Percentiles rank a stretch among this genome's conserved stretches.
These are phyloP conservation scores for Diceros bicornis DNA, from an alignment of 2,797 vertebrate species.

Conservation along the genomic window DNA sequence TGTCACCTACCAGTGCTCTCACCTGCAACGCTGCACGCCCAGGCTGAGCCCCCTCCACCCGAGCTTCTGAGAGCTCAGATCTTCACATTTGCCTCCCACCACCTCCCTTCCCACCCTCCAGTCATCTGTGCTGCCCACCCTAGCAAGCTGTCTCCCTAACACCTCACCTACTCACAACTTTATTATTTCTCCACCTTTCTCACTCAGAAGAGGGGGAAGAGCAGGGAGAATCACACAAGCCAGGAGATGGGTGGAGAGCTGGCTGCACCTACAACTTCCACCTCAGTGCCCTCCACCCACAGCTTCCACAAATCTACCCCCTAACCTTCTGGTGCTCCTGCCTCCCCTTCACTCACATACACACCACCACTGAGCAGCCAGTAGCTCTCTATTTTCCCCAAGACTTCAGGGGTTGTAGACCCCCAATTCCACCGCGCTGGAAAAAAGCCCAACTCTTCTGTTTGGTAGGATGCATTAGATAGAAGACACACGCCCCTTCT, in stretches of 20 bases:
- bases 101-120: not conserved
- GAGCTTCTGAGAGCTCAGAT: not conserved
- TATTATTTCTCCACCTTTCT: slow-evolving; percentile 47
- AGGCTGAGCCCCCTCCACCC: not conserved
- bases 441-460: not conserved
- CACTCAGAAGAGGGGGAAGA: not conserved
- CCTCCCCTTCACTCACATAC: not conserved
- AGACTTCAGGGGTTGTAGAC: not conserved
- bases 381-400: not conserved
- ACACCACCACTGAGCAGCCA: not conserved
- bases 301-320: not conserved
- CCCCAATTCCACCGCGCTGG: not conserved
- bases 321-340: not conserved
- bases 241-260: not conserved
- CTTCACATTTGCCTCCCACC: not conserved
- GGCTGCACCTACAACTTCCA: not conserved
- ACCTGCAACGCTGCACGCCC: not conserved
- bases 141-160: slow-evolving; percentile 70
- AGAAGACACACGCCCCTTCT: not conserved
- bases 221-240: not conserved
- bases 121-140: slow-evolving; percentile 67
- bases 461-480: not conserved
- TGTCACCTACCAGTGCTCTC: not conserved
- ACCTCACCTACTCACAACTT: slow-evolving; percentile 61
- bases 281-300: not conserved